These are phyloP conservation scores for Heliocidaris tuberculata DNA, from an alignment of 35 echinoderm and acorn worm genomes.

Conservation along the genomic window DNA sequence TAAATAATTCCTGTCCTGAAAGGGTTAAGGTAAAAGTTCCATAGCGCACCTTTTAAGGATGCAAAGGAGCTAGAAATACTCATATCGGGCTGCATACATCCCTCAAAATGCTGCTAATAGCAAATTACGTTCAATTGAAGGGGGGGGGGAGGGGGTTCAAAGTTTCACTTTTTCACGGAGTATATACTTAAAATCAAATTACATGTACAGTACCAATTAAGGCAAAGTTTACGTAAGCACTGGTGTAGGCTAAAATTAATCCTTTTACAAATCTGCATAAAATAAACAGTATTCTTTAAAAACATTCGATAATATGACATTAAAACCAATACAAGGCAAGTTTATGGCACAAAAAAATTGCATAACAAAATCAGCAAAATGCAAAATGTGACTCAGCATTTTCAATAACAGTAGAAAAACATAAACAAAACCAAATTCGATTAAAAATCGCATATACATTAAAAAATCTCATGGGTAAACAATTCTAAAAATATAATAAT, in stretches of 20 bases:
- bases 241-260: background rate
- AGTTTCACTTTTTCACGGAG: too few relatives aligned
- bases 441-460: background rate
- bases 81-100: too few relatives aligned
- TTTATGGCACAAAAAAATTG: background rate
- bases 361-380: slow-evolving; percentile 13
- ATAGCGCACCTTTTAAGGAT: too few relatives aligned
- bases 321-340: background rate
- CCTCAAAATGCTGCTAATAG: too few relatives aligned
- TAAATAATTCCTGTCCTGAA: too few relatives aligned
- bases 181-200: background rate
- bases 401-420: background rate
- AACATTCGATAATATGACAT: background rate
- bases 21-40: too few relatives aligned
- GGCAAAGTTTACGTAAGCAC: background rate
- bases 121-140: too few relatives aligned
- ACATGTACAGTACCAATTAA: background rate
- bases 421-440: background rate
- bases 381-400: background rate
- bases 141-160: too few relatives aligned
- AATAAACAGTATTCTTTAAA: background rate
- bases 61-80: too few relatives aligned
- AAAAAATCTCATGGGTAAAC: background rate
- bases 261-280: background rate
- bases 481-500: background rate